Base-by-base conservation (phyloP, 2,797 vertebrate genomes). In the Pempheris klunzingeri region DNA sequence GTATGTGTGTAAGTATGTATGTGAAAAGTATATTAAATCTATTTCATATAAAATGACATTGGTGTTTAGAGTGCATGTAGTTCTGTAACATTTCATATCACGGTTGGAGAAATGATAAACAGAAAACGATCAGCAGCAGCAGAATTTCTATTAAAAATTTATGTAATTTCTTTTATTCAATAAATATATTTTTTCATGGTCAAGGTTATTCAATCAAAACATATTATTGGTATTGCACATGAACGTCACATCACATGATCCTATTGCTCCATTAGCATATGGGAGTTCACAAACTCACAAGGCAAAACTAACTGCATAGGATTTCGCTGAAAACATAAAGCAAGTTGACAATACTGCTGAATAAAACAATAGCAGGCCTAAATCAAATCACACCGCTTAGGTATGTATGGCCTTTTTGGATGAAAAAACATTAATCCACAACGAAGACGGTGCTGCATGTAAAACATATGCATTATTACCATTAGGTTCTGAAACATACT, bases 1-100 rank as follows among this genome's bases (percentile, higher is more conserved):
- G 60, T 78, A 71, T 83, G 78, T 89, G 74, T 90, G 81, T 90
- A 88, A 81, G 79, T 85, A 81, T 91, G 73, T 92, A 82, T 89
- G 83, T 92, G 72, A 87, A 92, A 88, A 88, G 54, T 88, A 93
- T 86, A 94, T 90, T 90, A 92, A 92, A 93, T 90, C 77, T 91
- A 92, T 92, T 93, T 91, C 84, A 84, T 93, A 87, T 86, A 77
- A 88, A 89, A 85, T 52, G 47, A 24, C 49, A 76, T 41, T 54
- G 50, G 61, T 72, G 77, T 82, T 78, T 66, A 71, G 63, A 79
- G 62, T 89, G 49, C 20, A 71, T 82, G 58, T 59, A 70, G 32
- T 83, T 77, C 47, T 81, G 64, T 80, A 55, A 26, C 28, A 52
- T 18, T 32, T 43, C 36, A 44, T 39, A 70, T 69, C 22, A 50